These are phyloP conservation scores for Rachycentron canadum DNA, from an alignment of 2,797 vertebrate genomes.

Conservation along the genomic window DNA sequence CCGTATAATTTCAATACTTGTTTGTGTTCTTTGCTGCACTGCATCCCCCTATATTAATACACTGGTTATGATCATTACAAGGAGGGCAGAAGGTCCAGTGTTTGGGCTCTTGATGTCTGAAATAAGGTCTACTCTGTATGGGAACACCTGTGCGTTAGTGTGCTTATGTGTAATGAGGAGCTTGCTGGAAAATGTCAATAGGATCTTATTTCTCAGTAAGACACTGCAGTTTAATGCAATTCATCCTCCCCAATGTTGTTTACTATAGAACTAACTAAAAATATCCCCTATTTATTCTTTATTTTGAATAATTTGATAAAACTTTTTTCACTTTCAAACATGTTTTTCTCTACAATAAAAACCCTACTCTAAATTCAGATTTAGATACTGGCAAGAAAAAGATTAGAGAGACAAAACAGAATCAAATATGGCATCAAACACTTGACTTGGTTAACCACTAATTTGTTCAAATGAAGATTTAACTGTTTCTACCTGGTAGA, in stretches of 20 bases:
- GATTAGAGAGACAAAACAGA: neutral
- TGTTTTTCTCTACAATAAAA: slow-evolving; percentile 2
- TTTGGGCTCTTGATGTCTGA: slow-evolving; percentile 13
- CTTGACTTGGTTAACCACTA: neutral
- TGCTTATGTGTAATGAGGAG: neutral
- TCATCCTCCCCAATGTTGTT: neutral
- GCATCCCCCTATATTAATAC: neutral
- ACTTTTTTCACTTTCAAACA: neutral
- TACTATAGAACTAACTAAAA: neutral
- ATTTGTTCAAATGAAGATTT: slow-evolving; percentile 2
- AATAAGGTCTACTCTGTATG: neutral
- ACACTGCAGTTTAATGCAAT: neutral
- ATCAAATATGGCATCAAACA: slow-evolving; percentile 14
- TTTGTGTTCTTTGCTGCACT: neutral
- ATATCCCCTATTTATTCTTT: too few relatives aligned
- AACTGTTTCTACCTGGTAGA: slow-evolving; percentile 40
- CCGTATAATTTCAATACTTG: neutral
- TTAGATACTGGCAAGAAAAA: neutral
- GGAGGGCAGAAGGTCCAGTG: neutral
- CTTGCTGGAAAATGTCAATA: neutral
- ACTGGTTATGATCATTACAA: neutral
- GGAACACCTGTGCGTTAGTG: neutral
- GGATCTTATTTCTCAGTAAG: neutral
- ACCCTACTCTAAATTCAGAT: neutral
- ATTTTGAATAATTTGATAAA: too few relatives aligned